Conservation (phyloP, 2,113 vertebrate species). For the Amphilophus citrinellus region DNA sequence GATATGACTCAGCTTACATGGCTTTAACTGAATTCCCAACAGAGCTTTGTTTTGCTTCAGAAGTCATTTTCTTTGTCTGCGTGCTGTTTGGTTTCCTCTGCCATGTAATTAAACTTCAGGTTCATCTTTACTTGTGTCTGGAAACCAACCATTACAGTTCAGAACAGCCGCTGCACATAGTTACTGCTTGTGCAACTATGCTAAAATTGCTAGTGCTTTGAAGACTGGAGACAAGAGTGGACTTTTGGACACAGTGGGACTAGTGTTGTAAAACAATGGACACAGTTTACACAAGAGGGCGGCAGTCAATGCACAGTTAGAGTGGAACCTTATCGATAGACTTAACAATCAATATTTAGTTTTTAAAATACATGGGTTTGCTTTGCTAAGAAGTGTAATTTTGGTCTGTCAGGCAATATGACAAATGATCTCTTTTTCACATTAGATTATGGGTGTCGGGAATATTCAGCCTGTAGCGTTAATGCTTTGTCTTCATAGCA, state of each 20-base stretch:
- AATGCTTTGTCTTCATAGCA: background rate
- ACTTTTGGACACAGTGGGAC: constrained; percentile 43
- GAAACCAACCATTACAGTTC: constrained; percentile 29
- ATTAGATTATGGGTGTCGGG: background rate
- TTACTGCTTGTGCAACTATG: constrained; percentile 24
- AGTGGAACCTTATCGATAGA: background rate
- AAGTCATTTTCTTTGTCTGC: constrained; percentile 62
- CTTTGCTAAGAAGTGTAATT: background rate
- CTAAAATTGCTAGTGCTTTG: constrained; percentile 45
- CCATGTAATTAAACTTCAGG: constrained; percentile 68
- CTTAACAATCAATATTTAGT: background rate
- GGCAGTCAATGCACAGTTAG: constrained; percentile 31
- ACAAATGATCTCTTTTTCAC: background rate
- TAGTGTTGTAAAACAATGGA: constrained; percentile 56
- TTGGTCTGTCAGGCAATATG: background rate
- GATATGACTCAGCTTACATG: constrained; percentile 43
- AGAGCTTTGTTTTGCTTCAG: constrained; percentile 39
- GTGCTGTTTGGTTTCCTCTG: constrained; percentile 54
- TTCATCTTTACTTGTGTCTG: constrained; percentile 51
- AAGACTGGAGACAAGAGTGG: constrained; percentile 44
- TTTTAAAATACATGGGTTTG: constrained; percentile 1
- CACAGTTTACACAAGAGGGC: constrained; percentile 31
- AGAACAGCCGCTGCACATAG: constrained; percentile 20
- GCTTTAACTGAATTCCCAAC: constrained; percentile 18
- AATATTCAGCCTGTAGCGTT: background rate